Evolutionary conservation across 2,113 vertebrate genomes (phyloP), one percentile per base, ranked within the genome.

Genomic region (Gymnarchus niloticus): DNA sequence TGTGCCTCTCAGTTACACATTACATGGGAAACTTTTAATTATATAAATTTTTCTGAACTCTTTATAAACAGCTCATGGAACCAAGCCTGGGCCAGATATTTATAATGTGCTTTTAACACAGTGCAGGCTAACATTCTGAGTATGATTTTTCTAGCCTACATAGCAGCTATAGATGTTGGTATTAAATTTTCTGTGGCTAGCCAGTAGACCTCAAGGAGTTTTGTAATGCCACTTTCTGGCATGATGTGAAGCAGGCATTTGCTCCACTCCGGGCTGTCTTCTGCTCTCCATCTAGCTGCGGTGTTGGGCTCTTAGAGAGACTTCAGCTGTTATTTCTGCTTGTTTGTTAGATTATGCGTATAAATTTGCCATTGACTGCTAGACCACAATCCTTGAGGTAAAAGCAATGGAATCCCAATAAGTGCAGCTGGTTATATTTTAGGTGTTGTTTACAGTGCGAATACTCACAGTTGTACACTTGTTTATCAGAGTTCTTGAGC

Each of bases 231-330:
- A 78, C 23, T 48, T 48, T 78, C 51, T 37, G 14, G n/a, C 6
- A 28, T 82, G 80, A 82, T 21, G 28, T 82, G 80, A 82, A 82
- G 80, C 80, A 82, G 80, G 2, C 14, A 82, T 48, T 33, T 9
- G 23, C 46, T 81, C 44, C 48, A 12, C 77, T 49, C 9, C 25
- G 25, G 77, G 23, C 77, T 25, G 46, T 28, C 21, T 81, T 46
- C 48, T 25, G 19, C 65, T 73, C 12, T 17, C 65, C 33, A 33
- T 37, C 28, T 48, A 51, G 21, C 12, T 51, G 21, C 44, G 3
- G 23, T 9, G 25, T 12, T 10, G 14, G n/a, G n/a, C 77, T n/a
- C 25, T n/a, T 48, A 48, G 14, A 28, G n/a, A 17, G 48, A 48
- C 44, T 46, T 44, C 48, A 48, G 33, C 9, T 37, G 61, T 37